Evolutionary conservation across 2,113 vertebrate species (phyloP).

Genomic region (Equus quagga): DNA sequence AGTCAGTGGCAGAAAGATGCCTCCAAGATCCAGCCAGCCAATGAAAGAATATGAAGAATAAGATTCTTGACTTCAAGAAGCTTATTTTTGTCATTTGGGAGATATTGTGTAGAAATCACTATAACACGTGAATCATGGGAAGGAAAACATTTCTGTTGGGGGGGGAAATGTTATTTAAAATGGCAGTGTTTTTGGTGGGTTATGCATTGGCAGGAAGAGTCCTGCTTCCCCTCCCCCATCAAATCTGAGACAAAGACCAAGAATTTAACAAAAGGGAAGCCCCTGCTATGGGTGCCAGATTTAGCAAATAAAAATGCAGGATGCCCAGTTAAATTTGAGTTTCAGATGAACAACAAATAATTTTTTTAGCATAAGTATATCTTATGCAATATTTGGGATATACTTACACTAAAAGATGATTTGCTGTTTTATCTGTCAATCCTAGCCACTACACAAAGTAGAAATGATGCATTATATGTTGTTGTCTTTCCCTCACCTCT

Average conservation of each 20-base stretch:
- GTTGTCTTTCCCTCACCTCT: conserved; percentile 2
- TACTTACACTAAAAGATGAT: conserved; percentile 26
- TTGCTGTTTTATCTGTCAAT: conserved; percentile 24
- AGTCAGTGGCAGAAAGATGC: conserved; percentile 51
- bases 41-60: conserved; percentile 43
- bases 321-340: conserved; percentile 53
- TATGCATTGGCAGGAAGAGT: neutral
- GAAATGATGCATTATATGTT: neutral
- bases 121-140: conserved; percentile 41
- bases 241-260: conserved; percentile 7
- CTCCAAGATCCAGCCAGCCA: conserved; percentile 53
- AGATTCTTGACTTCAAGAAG: conserved; percentile 47
- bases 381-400: neutral
- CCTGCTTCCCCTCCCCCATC: neutral
- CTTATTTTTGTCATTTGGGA: conserved; percentile 58
- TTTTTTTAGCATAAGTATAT: conserved; percentile 40
- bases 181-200: neutral
- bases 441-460: neutral
- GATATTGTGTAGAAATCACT: conserved; percentile 32
- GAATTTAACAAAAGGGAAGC: neutral
- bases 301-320: conserved; percentile 54
- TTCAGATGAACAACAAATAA: conserved; percentile 8
- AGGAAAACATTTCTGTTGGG: conserved; percentile 21
- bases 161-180: neutral
- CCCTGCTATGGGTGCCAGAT: neutral